A percentile compares a stretch with the other conserved stretches of the same genome.
Evolutionary conservation across 2,888 invertebrate genomes (phyloP).

Genomic region (Drosophila planitibia): DNA sequence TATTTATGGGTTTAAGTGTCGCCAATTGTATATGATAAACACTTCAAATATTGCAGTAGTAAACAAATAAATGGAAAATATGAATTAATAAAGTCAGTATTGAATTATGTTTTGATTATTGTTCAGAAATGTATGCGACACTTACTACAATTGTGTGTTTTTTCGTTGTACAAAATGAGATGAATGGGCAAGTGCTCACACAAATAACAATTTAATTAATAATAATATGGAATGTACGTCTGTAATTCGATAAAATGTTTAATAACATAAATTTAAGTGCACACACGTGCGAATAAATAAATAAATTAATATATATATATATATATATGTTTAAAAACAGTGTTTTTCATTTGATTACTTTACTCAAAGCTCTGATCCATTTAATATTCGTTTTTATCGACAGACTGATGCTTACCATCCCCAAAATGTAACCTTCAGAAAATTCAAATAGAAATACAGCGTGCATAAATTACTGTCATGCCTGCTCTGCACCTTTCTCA

Average conservation of each 20-base stretch:
- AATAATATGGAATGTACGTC: not conserved
- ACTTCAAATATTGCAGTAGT: not conserved
- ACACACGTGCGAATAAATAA: not conserved
- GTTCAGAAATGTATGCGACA: slow-evolving; percentile 1
- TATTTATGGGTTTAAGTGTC: not conserved
- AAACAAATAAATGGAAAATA: not conserved
- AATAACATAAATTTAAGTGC: not conserved
- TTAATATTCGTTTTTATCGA: slow-evolving; percentile 16
- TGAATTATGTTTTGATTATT: not conserved
- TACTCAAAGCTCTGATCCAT: slow-evolving; percentile 12
- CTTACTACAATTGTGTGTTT: slow-evolving; percentile 4
- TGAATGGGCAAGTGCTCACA: not conserved
- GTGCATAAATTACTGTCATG: not conserved
- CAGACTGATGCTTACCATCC: slow-evolving; percentile 6
- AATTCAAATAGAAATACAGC: slow-evolving; percentile 19
- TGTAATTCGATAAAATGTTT: not conserved
- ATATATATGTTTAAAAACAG: not conserved
- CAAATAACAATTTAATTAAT: not conserved
- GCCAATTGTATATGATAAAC: not conserved
- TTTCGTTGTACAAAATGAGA: not conserved
- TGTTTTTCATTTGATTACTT: not conserved
- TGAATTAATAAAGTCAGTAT: not conserved
- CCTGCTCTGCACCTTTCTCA: not conserved
- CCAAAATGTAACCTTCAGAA: slow-evolving; percentile 8
- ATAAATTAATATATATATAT: not conserved